Evolutionary conservation across 2,113 vertebrate genomes (phyloP).

Genomic region (Plecturocebus donacophilus): DNA sequence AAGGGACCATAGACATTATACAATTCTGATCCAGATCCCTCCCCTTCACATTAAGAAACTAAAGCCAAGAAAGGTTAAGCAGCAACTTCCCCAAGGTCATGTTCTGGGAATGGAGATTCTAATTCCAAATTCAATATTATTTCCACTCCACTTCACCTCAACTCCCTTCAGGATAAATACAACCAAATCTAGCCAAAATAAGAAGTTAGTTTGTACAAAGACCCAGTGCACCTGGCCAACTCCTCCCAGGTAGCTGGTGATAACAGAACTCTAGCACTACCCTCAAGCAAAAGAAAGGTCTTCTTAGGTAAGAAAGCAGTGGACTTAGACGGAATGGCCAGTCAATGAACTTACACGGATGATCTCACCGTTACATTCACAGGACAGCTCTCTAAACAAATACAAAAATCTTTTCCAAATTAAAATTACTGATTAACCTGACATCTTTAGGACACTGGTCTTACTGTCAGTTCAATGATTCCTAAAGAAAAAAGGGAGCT

Average conservation of each 20-base stretch:
- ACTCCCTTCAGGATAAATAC: not conserved
- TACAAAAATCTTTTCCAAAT: not conserved
- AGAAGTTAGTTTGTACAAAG: not conserved
- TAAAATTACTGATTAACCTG: not conserved
- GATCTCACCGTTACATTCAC: not conserved
- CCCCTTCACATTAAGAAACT: not conserved
- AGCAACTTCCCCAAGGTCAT: not conserved
- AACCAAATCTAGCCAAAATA: not conserved
- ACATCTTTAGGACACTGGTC: not conserved
- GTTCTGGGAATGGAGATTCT: not conserved
- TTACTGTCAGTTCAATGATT: not conserved
- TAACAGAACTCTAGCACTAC: not conserved
- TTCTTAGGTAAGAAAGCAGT: not conserved
- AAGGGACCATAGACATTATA: not conserved
- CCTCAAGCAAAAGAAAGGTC: not conserved
- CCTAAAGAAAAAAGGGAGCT: not conserved
- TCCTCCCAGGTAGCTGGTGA: not conserved
- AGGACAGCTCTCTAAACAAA: not conserved
- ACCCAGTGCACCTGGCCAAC: not conserved
- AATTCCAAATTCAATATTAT: not conserved
- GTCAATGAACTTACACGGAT: not conserved
- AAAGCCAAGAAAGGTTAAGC: not conserved
- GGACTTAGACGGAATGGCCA: not conserved
- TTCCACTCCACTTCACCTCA: not conserved
- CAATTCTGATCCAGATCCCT: not conserved